A percentile compares a stretch with the other conserved stretches of the same genome.
phyloP scores from a whole-genome alignment of 2,113 vertebrate species.

The Camelus dromedarius region DNA sequence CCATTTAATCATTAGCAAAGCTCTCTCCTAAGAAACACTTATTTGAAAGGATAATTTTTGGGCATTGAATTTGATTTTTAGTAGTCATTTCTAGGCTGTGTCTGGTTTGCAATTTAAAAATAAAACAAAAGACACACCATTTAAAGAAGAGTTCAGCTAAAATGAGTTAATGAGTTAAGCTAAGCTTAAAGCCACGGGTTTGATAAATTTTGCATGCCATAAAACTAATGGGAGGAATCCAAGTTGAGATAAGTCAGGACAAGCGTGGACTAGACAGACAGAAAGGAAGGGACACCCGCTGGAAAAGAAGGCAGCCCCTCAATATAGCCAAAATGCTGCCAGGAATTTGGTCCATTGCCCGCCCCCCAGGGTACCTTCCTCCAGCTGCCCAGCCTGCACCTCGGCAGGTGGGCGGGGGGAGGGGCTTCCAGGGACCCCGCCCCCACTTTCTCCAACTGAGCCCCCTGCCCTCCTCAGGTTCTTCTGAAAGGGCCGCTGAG shows the following conservation, averaged over 20 bases:
- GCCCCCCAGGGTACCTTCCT: rapidly evolving
- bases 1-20: too few relatives aligned
- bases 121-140: neutral
- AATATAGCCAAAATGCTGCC: rapidly evolving
- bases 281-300: rapidly evolving
- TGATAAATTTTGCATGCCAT: rapidly evolving
- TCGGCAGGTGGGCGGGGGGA: too few relatives aligned
- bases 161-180: neutral
- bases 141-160: neutral
- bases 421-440: rapidly evolving
- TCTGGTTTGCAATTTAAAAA: neutral
- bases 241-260: rapidly evolving
- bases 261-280: rapidly evolving
- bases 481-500: conserved; percentile 78
- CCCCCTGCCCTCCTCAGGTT: neutral
- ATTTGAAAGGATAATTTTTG: neutral
- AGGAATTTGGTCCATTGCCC: neutral
- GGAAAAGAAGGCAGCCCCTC: neutral
- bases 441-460: conserved; percentile 24
- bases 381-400: too few relatives aligned
- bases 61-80: neutral
- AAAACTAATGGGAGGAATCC: rapidly evolving
- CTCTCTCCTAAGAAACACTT: neutral
- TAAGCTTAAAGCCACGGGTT: neutral
- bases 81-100: neutral